These are phyloP conservation scores for Ericerus pela DNA, from an alignment of 1,140 invertebrate species.

Conservation along the genomic window DNA sequence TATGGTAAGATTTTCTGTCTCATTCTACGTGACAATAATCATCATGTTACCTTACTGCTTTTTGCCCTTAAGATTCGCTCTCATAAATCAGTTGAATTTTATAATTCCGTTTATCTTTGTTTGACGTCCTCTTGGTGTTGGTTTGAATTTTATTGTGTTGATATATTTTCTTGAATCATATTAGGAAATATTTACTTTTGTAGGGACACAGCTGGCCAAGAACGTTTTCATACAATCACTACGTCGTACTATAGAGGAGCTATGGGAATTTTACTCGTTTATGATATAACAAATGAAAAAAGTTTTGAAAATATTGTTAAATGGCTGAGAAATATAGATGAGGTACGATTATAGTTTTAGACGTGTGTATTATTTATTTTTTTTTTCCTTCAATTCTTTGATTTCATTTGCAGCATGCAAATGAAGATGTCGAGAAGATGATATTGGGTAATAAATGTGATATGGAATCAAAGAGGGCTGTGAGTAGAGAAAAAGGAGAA, in stretches of 20 bases:
- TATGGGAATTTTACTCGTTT: constrained; percentile 75
- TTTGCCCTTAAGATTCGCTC: neutral
- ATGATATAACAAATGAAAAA: constrained; percentile 71
- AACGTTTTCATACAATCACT: constrained; percentile 63
- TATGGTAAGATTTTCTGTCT: constrained; percentile 55
- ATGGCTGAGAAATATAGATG: constrained; percentile 74
- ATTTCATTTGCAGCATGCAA: constrained; percentile 68
- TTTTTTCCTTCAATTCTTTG: neutral
- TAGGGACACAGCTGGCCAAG: constrained; percentile 48
- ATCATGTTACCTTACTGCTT: neutral
- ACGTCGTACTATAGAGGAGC: constrained; percentile 75
- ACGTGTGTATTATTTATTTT: neutral
- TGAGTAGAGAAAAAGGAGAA: constrained; percentile 77
- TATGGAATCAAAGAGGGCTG: constrained; percentile 92
- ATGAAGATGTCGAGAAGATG: constrained; percentile 99
- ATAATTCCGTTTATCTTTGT: no score
- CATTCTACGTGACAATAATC: neutral
- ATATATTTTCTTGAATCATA: neutral
- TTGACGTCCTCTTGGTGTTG: no score
- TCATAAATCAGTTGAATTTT: no score
- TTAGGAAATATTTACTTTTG: constrained; percentile 17
- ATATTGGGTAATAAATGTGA: constrained; percentile 99
- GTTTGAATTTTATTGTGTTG: no score
- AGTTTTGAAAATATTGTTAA: constrained; percentile 75
- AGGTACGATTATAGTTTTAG: constrained; percentile 40